Base-by-base conservation (phyloP, 2,113 vertebrate species). In the Thomomys bottae region DNA sequence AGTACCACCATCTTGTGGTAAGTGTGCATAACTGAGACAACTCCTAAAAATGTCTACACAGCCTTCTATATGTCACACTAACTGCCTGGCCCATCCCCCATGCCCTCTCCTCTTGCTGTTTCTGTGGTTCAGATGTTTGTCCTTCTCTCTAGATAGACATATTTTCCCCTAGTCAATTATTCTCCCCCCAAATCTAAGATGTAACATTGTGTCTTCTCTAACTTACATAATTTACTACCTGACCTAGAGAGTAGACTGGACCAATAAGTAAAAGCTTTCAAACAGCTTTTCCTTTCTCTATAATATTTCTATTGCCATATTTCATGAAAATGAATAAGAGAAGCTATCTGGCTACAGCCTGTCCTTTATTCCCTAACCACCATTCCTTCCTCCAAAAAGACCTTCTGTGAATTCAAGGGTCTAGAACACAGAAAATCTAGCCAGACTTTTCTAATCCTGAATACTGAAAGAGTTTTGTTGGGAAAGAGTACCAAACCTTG, bases 21-120 rank as follows among this genome's bases (percentile, higher is more conserved):
- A 70, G 11, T 11, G 57, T 49, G 1, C 2, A 17, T 38, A 68
- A 88, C 11, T 45, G 77, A 30, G 21, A 12, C 4, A 11, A 11
- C 40, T 34, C 26, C 14, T 4, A 4, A 23, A 18, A n/a, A n/a
- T 5, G 30, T 7, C 2, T 28, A 2, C 0, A 2, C n/a, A 34
- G 61, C 57, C 10, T 20, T 9, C 17, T 34, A 12, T 0, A 0
- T 49, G 36, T 75, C 82, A 34, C n/a, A 15, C 32, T 64, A 42
- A 32, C 40, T 15, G 17, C 4, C 45, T 6, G 4, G 8, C 30
- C 2, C 30, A 49, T 40, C 38, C 34, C 54, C n/a, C 20, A 40
- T 64, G 26, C 23, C 18, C 8, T 40, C 14, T 30, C 17, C 0
- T 36, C 66, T 61, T n/a, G 8, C 30, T 36, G 21, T 14, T 70